Evolutionary conservation across 30 jellyfish, hydroid and myxozoan genomes (phyloP).

Genomic region (Nemopilema nomurai): DNA sequence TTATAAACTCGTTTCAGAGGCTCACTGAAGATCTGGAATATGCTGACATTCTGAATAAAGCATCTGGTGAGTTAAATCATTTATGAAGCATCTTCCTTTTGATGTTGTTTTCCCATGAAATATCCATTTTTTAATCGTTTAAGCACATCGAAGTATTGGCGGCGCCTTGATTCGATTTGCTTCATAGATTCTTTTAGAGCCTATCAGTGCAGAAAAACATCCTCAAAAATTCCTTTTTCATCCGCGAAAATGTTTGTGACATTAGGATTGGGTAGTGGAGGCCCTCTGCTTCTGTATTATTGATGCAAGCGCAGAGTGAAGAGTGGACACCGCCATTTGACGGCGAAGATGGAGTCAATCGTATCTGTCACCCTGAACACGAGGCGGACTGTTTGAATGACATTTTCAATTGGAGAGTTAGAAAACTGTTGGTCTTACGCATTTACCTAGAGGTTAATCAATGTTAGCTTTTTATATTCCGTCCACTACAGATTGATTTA

Average conservation of each 20-base stretch:
- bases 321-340: neutral
- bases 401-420: no score
- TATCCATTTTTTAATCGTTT: neutral
- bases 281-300: neutral
- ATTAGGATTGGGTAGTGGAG: neutral
- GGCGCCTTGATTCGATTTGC: neutral
- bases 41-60: conserved; percentile 81
- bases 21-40: conserved; percentile 91
- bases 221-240: neutral
- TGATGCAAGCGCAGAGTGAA: neutral
- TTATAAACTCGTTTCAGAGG: conserved; percentile 52
- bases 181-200: neutral
- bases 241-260: neutral
- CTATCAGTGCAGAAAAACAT: neutral
- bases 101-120: neutral
- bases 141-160: neutral
- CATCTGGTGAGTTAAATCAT: conserved; percentile 65
- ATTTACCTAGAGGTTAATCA: no score
- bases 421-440: no score
- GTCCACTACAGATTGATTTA: no score
- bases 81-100: neutral
- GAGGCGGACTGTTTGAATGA: no score
- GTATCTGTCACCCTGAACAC: neutral
- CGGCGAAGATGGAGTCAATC: neutral
- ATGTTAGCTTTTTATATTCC: no score